Percentiles rank a stretch among this genome's conserved stretches.
Conservation (phyloP, 2,888 invertebrate genomes). For the Drosophila neotestacea region DNA sequence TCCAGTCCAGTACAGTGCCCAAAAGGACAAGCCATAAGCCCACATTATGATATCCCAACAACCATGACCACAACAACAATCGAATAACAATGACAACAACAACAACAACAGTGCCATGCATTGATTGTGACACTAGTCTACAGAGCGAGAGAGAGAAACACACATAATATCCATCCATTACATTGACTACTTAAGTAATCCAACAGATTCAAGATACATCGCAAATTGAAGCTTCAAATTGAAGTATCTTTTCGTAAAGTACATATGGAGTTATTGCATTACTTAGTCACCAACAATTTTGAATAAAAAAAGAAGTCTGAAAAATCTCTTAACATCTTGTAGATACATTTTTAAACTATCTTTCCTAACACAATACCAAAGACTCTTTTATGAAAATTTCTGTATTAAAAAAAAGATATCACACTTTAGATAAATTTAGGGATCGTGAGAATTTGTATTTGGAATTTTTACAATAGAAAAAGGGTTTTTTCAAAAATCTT, state of each 20-base stretch:
- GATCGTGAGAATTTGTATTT: too few species aligned
- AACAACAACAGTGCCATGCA: slow-evolving; percentile 32
- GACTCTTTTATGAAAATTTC: too few species aligned
- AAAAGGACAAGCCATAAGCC: slow-evolving; percentile 21
- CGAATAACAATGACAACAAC: not conserved
- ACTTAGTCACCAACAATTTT: too few species aligned
- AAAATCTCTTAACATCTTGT: too few species aligned
- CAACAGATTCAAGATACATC: slow-evolving; percentile 7
- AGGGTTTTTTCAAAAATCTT: too few species aligned
- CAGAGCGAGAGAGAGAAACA: not conserved
- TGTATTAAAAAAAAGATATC: too few species aligned
- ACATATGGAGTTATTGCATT: too few species aligned
- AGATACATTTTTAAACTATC: too few species aligned
- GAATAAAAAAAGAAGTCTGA: too few species aligned
- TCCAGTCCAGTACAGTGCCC: not conserved
- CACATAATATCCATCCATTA: slow-evolving; percentile 13
- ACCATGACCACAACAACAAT: slow-evolving; percentile 15
- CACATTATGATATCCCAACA: slow-evolving; percentile 16
- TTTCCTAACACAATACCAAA: too few species aligned
- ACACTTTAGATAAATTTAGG: too few species aligned
- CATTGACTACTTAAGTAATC: slow-evolving; percentile 8
- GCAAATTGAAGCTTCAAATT: not conserved
- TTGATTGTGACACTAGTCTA: slow-evolving; percentile 40
- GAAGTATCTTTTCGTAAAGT: not conserved
- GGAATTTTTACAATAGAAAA: too few species aligned